Percentiles rank a stretch among this genome's conserved stretches.
Conservation (phyloP, 2,888 invertebrate genomes). For the Drosophila greeni region DNA sequence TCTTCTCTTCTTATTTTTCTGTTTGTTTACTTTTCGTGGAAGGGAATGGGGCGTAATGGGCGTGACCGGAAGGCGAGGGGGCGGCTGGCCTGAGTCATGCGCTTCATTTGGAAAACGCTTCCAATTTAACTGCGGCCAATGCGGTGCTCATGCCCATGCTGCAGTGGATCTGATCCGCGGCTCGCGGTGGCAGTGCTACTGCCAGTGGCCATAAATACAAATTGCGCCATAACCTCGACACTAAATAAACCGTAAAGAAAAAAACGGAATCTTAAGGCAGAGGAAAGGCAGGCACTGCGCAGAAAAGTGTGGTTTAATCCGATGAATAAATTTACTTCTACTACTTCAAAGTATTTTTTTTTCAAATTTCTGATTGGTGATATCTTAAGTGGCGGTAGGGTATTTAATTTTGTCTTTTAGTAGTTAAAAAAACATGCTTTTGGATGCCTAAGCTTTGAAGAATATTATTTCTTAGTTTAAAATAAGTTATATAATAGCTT, state of each 20-base stretch:
- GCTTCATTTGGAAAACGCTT: conserved; percentile 56
- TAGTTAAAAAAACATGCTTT: no score
- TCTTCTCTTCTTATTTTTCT: conserved; percentile 1
- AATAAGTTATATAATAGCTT: no score
- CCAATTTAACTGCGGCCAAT: conserved; percentile 66
- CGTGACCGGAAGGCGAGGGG: conserved; percentile 10
- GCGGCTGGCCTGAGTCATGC: conserved; percentile 41
- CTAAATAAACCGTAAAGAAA: conserved; percentile 66
- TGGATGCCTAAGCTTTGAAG: no score
- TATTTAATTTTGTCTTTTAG: no score
- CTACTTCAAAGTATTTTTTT: no score
- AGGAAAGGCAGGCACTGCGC: neutral
- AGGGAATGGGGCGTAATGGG: conserved; percentile 4
- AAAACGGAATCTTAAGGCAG: conserved; percentile 18
- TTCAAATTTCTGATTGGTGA: no score
- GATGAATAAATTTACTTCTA: no score
- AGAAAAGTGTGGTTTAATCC: no score
- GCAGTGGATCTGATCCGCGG: neutral
- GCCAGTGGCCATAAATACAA: conserved; percentile 62
- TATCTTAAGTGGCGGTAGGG: no score
- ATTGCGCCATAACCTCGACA: conserved; percentile 68
- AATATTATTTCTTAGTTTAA: no score
- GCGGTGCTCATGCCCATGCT: conserved; percentile 18
- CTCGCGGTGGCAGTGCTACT: conserved; percentile 15
- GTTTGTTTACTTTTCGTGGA: conserved; percentile 21